Base-by-base conservation (phyloP, 1,140 invertebrate species). In the Cataglyphis hispanica region DNA sequence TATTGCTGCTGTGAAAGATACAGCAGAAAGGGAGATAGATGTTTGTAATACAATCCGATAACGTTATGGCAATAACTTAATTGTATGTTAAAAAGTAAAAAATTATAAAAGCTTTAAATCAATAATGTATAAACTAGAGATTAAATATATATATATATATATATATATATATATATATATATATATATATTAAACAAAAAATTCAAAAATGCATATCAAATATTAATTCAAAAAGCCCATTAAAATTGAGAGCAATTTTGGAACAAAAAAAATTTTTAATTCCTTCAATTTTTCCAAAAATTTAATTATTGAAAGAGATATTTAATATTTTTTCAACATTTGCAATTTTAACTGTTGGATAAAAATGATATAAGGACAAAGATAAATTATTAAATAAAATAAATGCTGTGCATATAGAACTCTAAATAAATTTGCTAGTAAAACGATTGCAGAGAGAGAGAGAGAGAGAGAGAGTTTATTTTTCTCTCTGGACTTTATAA, bases 151-250 rank as follows among this genome's bases (percentile, higher is more conserved):
- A n/a, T n/a, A n/a, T n/a, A n/a, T n/a, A n/a, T n/a, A n/a, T n/a
- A n/a, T n/a, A n/a, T n/a, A n/a, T n/a, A n/a, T n/a, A 50, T 50
- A 31, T 31, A 31, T 3, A 50, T 50, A 31, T 31, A 31, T 3
- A 50, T 50, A 31, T 31, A 31, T 3, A 31, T 31, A 31, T 50
- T 6, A 19, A 19, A 50, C 6, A 50, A 50, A 50, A 40, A 80
- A 69, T 34, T 31, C 34, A 31, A 34, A 31, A 40, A 53, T 67
- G 61, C 61, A 78, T 63, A 43, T 63, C 61, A 53, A 80, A 50
- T 19, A 19, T 50, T 50, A 63, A 43, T 25, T 43, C 25, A 27
- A 40, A 53, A 53, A 69, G 43, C 40, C 13, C 64, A 19, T 22
- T 19, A 5, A 67, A 67, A 31, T 53, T 27, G n/a, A 13, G n/a